Evolutionary conservation across 2,113 vertebrate genomes (phyloP).

Genomic region (Connochaetes taurinus): DNA sequence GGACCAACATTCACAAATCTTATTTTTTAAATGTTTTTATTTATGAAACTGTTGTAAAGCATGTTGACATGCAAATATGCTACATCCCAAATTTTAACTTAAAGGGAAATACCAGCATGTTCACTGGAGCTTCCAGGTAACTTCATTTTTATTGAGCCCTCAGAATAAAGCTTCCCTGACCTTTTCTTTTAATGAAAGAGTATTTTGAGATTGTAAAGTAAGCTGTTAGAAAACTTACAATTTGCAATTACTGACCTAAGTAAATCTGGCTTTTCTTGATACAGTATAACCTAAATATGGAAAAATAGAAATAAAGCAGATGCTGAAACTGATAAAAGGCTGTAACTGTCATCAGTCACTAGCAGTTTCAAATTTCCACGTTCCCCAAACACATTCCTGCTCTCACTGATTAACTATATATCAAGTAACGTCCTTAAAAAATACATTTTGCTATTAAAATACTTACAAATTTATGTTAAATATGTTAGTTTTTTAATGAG

Average conservation of each 20-base stretch:
- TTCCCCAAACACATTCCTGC: neutral
- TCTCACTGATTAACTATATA: neutral
- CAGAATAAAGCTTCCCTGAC: neutral
- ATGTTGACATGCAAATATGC: neutral
- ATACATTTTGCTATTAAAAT: neutral
- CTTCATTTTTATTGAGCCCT: neutral
- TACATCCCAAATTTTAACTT: neutral
- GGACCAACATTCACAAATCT: neutral
- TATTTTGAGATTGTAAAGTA: neutral
- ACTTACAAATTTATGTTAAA: neutral
- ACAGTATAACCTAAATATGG: neutral
- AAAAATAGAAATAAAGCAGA: neutral
- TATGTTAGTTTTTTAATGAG: neutral
- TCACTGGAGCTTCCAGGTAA: neutral
- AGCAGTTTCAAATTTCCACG: neutral
- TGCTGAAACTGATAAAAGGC: neutral
- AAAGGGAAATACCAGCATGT: neutral
- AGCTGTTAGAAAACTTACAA: neutral
- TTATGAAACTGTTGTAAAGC: neutral
- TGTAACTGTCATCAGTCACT: neutral
- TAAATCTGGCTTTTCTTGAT: neutral
- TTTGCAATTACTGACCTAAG: neutral
- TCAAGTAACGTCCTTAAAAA: neutral
- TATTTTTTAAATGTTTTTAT: neutral
- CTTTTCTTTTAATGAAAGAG: conserved; percentile 2